These are phyloP conservation scores for Microtus richardsoni DNA, from an alignment of 2,113 vertebrate species.

Conservation along the genomic window DNA sequence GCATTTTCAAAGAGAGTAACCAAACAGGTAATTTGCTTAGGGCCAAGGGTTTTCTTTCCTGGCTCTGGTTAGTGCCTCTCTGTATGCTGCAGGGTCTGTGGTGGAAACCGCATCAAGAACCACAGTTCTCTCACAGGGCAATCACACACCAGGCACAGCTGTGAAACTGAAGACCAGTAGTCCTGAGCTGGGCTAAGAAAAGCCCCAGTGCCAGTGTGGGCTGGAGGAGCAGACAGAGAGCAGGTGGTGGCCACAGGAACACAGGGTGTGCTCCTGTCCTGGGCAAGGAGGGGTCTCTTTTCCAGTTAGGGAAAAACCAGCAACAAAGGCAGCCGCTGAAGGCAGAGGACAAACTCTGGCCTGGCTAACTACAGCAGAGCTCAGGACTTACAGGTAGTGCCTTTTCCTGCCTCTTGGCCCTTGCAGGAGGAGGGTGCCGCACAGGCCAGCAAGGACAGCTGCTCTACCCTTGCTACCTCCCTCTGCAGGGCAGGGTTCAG, in stretches of 20 bases:
- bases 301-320: conserved; percentile 38
- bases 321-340: neutral
- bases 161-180: neutral
- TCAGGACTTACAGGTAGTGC: neutral
- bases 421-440: neutral
- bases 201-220: neutral
- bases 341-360: neutral
- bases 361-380: conserved; percentile 32
- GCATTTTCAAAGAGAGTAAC: conserved; percentile 31
- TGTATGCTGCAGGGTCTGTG: neutral
- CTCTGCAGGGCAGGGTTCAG: neutral
- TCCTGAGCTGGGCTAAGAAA: neutral
- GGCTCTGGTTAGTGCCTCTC: neutral
- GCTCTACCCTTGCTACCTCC: neutral
- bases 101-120: neutral
- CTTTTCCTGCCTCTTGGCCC: neutral
- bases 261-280: neutral
- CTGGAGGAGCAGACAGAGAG: neutral
- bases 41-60: neutral
- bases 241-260: conserved; percentile 42
- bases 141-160: rapidly evolving
- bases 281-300: conserved; percentile 50
- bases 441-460: neutral
- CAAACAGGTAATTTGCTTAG: conserved; percentile 17
- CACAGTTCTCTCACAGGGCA: neutral